Percentiles rank a stretch among this genome's conserved stretches.
phyloP scores from a whole-genome alignment of 2,888 invertebrate genomes.

The Andricus curvator region DNA sequence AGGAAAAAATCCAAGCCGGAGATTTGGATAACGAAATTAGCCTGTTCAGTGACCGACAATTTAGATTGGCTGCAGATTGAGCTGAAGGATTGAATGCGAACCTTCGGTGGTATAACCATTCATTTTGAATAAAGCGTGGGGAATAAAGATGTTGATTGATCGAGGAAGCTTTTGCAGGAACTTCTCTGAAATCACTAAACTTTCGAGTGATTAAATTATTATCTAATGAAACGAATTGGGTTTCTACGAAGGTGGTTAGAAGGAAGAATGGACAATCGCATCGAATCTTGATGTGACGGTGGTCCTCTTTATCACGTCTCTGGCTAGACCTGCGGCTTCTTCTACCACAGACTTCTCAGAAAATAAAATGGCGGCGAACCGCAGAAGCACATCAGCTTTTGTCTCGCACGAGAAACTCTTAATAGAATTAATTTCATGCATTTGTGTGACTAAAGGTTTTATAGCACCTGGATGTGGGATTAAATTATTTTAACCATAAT shows the following conservation, averaged over 20 bases:
- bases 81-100: conserved; percentile 18
- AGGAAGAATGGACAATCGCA: conserved; percentile 14
- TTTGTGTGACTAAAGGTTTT: conserved; percentile 12
- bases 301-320: conserved; percentile 49
- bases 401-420: conserved; percentile 27
- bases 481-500: not conserved
- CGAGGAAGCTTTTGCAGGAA: not conserved
- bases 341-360: conserved; percentile 50
- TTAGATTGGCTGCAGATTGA: conserved; percentile 30
- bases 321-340: conserved; percentile 53
- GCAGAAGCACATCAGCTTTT: conserved; percentile 45
- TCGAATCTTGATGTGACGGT: conserved; percentile 36
- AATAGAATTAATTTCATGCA: conserved; percentile 29
- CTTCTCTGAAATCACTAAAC: not conserved
- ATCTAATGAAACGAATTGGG: not conserved
- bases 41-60: conserved; percentile 27
- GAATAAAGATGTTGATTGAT: not conserved
- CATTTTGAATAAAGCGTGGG: not conserved
- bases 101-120: conserved; percentile 1
- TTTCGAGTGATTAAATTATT: not conserved
- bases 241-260: not conserved
- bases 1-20: conserved; percentile 10
- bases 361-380: conserved; percentile 57
- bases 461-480: conserved; percentile 2
- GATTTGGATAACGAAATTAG: conserved; percentile 34